Evolutionary conservation across 2,113 vertebrate genomes (phyloP).

Genomic region (Notarius quadriscutis): DNA sequence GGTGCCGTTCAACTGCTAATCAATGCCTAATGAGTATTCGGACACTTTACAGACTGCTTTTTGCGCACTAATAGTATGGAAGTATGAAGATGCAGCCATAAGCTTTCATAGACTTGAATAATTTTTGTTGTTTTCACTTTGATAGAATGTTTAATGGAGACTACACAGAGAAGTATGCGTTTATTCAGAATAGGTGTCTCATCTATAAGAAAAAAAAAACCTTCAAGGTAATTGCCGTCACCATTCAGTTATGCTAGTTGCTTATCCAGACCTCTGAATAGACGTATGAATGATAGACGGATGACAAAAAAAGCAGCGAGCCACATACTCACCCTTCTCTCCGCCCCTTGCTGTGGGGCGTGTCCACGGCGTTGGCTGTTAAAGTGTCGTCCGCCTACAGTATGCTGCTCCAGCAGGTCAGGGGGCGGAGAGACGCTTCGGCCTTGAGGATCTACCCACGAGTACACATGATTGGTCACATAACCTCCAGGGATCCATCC

Average conservation of each 20-base stretch:
- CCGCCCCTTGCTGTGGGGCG: conserved; percentile 75
- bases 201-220: background rate
- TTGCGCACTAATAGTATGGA: no score
- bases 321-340: conserved; percentile 82
- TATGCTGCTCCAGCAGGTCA: conserved; percentile 69
- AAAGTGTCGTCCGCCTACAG: conserved; percentile 48
- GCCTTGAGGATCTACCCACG: conserved; percentile 92
- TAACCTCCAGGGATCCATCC: conserved; percentile 86
- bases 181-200: background rate
- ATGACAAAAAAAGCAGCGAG: background rate
- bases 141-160: background rate
- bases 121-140: background rate
- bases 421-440: conserved; percentile 83
- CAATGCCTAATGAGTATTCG: no score
- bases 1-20: no score
- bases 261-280: background rate
- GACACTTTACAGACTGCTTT: no score
- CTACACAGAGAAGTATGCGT: background rate
- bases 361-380: conserved; percentile 72
- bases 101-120: no score
- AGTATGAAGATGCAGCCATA: no score
- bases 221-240: background rate
- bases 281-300: background rate
- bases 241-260: background rate
- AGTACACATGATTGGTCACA: conserved; percentile 91